Evolutionary conservation across 2,797 vertebrate species (phyloP).

Genomic region (Chelidonichthys spinosus): DNA sequence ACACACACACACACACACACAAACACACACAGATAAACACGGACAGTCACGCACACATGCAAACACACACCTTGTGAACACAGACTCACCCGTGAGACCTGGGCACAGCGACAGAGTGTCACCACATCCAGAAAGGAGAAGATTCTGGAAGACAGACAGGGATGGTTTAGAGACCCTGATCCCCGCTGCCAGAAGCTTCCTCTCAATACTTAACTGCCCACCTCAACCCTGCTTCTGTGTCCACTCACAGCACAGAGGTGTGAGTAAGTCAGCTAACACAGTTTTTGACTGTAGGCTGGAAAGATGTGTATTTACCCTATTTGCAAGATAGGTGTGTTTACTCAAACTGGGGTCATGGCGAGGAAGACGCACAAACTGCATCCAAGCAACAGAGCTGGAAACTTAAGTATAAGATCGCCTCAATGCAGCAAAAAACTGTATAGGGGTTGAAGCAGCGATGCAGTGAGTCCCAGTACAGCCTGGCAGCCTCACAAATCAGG

Average conservation of each 20-base stretch:
- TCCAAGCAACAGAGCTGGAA: slow-evolving; percentile 22
- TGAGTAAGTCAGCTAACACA: slow-evolving; percentile 51
- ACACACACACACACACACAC: slow-evolving; percentile 15
- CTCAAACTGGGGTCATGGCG: slow-evolving; percentile 19
- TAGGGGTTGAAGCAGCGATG: slow-evolving; percentile 16
- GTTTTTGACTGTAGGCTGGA: slow-evolving; percentile 39
- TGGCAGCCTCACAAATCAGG: slow-evolving; percentile 67
- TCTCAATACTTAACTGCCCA: slow-evolving; percentile 41
- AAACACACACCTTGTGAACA: slow-evolving; percentile 46
- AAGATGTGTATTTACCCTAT: slow-evolving; percentile 29
- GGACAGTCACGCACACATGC: slow-evolving; percentile 63
- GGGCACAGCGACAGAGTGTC: slow-evolving; percentile 97
- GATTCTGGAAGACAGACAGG: slow-evolving; percentile 88
- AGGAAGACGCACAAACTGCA: slow-evolving; percentile 8
- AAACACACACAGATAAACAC: slow-evolving; percentile 30
- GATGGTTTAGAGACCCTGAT: slow-evolving; percentile 65
- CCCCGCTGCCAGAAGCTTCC: slow-evolving; percentile 61
- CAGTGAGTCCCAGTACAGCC: slow-evolving; percentile 23
- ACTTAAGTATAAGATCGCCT: slow-evolving; percentile 18
- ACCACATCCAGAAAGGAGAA: slow-evolving; percentile 99
- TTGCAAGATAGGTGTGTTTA: slow-evolving; percentile 39
- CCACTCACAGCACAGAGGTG: slow-evolving; percentile 27
- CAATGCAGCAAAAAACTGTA: slow-evolving; percentile 47
- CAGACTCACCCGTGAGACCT: slow-evolving; percentile 96
- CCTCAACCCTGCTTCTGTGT: slow-evolving; percentile 36